Evolutionary conservation across 2,797 vertebrate species (phyloP), one percentile per base, ranked within the genome.

Genomic region (Anas georgica): DNA sequence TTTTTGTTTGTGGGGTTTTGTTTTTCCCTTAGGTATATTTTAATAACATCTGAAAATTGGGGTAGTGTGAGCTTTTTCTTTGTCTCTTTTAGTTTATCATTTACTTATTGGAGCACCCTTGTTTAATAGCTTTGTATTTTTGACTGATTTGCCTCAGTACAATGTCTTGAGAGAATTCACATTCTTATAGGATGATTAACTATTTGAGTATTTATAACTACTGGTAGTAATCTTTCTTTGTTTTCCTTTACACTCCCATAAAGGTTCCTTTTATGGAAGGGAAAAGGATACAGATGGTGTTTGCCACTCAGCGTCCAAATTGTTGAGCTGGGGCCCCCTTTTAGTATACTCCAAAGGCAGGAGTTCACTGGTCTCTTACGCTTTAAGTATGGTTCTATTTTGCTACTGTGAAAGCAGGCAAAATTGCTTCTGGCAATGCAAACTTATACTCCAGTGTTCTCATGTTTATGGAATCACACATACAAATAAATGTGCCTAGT

Each of bases 271-370:
- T 97, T 97, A 97, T 95, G 94, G 90, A 96, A 91, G 95, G 97
- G 94, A 97, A 97, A 97, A 97, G 97, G 97, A 97, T 97, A 96
- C 96, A 97, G 97, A 97, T 97, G 96, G 96, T 97, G 95, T 95
- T 96, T 97, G 96, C 96, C 78, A 92, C 92, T 96, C 79, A 22
- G 67, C n/a, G 45, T 90, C 92, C 91, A 90, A 96, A 85, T 90
- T 90, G 91, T 83, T 95, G 93, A 56, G 84, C 78, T 91, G 92
- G 92, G 97, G 83, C 76, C 93, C 90, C 93, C 54, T 96, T 91
- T 92, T 85, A 93, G 93, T 66, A 13, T 62, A 73, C 88, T 97
- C 95, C 73, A 86, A 93, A 95, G 85, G 89, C 95, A 91, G 83
- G 83, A 94, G 91, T 94, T 96, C 94, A 72, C 83, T 90, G 87